A percentile compares a stretch with the other conserved stretches of the same genome.
Evolutionary conservation across 2,113 vertebrate species (phyloP).

Genomic region (Mirza zaza): DNA sequence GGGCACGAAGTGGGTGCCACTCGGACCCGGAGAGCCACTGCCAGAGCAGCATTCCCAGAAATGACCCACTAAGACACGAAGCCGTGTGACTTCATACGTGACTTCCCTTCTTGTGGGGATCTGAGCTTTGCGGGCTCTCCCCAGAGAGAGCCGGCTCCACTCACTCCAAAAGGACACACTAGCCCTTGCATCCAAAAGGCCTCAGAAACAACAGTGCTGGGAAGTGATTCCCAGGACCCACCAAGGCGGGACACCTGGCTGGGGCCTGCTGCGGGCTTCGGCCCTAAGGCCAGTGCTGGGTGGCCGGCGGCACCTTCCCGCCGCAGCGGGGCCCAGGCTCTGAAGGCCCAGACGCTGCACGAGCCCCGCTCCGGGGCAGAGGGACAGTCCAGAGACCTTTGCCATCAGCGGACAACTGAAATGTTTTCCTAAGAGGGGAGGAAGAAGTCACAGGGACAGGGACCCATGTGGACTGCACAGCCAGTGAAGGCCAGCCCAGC

Average conservation of each 20-base stretch:
- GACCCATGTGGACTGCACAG: too few species aligned
- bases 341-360: neutral
- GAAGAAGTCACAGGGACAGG: neutral
- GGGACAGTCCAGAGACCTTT: neutral
- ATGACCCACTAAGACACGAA: neutral
- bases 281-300: neutral
- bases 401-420: neutral
- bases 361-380: neutral
- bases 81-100: neutral
- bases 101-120: neutral
- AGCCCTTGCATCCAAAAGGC: neutral
- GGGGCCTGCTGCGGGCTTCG: neutral
- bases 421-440: neutral
- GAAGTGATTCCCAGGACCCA: neutral
- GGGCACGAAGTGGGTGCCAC: slow-evolving; percentile 19
- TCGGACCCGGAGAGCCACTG: slow-evolving; percentile 39
- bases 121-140: neutral
- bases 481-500: neutral
- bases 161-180: neutral
- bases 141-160: neutral
- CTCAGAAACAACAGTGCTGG: neutral
- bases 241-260: neutral
- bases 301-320: neutral
- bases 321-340: neutral
- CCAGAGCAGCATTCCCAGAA: slow-evolving; percentile 54